Evolutionary conservation across 2,113 vertebrate genomes (phyloP).

Genomic region (Bambusicola thoracicus): DNA sequence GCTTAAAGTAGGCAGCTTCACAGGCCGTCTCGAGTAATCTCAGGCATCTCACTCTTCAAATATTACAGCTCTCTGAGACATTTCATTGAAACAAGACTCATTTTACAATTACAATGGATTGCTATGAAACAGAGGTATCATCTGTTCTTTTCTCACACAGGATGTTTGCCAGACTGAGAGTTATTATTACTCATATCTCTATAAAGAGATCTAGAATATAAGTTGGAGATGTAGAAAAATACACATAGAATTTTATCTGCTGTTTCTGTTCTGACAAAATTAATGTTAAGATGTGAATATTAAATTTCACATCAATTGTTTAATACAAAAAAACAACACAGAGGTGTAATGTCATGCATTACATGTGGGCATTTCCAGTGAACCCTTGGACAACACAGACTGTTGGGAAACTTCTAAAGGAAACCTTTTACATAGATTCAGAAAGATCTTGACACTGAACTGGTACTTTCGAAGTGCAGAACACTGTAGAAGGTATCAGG

Average conservation of each 20-base stretch:
- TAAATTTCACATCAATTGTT: background rate
- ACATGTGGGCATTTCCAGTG: background rate
- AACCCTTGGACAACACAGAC: background rate
- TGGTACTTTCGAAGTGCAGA: background rate
- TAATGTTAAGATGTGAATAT: background rate
- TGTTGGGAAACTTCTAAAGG: background rate
- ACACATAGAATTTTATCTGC: background rate
- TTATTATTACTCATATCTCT: background rate
- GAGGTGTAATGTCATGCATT: background rate
- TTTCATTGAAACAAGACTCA: background rate
- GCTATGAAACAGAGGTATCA: background rate
- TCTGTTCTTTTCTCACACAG: background rate
- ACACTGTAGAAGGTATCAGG: background rate
- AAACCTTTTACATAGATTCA: background rate
- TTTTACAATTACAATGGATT: background rate
- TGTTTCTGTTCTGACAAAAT: background rate
- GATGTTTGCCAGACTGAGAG: background rate
- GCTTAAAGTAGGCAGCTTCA: background rate
- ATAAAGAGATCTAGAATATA: background rate
- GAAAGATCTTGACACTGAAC: background rate
- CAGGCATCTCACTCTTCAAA: background rate
- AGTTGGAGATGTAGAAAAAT: background rate
- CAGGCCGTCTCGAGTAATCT: background rate
- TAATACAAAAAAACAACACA: background rate
- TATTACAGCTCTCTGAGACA: background rate